Conservation (phyloP, 1,140 invertebrate species). For the Acyrthosiphon pisum region DNA sequence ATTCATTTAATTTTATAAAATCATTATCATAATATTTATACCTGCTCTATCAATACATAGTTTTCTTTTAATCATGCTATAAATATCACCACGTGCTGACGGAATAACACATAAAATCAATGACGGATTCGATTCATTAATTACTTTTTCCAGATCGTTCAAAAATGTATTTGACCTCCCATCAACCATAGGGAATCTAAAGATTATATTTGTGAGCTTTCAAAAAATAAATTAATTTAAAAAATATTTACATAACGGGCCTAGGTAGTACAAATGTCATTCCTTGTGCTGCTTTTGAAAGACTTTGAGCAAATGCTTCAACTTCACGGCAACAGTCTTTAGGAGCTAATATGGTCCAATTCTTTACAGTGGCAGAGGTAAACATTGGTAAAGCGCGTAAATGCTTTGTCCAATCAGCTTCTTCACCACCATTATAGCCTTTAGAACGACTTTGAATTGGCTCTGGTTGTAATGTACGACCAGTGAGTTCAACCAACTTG, state of each 20-base stretch:
- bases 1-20: background rate
- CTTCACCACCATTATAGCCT: conserved; percentile 62
- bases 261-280: conserved; percentile 40
- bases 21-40: background rate
- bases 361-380: background rate
- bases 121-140: conserved; percentile 66
- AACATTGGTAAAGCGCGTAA: conserved; percentile 37
- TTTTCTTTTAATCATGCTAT: conserved; percentile 84
- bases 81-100: conserved; percentile 75
- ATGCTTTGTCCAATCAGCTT: conserved; percentile 73
- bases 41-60: conserved; percentile 75
- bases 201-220: background rate
- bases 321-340: background rate
- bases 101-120: conserved; percentile 74
- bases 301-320: background rate
- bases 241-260: conserved; percentile 28
- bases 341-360: conserved; percentile 52
- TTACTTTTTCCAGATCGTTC: conserved; percentile 67
- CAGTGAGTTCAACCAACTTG: conserved; percentile 70
- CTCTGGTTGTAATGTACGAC: conserved; percentile 73
- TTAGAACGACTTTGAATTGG: conserved; percentile 70
- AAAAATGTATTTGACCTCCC: conserved; percentile 62
- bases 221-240: background rate
- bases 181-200: conserved; percentile 58
- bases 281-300: conserved; percentile 16